Percentiles rank a stretch among this genome's conserved stretches.
phyloP scores from a whole-genome alignment of 2,888 invertebrate species.

The Digitonthophagus gazella region DNA sequence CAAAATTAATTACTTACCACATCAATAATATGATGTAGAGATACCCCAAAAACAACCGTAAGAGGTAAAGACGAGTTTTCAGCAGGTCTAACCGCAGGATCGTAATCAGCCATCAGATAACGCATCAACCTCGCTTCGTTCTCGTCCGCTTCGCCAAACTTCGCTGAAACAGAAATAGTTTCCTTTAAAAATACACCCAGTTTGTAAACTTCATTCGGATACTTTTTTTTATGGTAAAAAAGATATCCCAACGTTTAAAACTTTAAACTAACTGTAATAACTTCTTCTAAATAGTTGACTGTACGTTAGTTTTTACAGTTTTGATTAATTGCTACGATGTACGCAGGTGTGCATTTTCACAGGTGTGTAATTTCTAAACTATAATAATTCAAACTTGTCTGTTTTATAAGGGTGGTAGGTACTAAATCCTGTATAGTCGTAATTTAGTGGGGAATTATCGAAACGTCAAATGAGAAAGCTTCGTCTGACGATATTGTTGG shows the following conservation, averaged over 20 bases:
- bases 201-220: no score
- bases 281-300: no score
- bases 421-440: background rate
- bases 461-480: background rate
- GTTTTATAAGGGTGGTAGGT: background rate
- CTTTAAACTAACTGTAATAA: no score
- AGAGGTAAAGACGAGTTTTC: conserved; percentile 74
- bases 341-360: background rate
- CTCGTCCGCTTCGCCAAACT: conserved; percentile 55
- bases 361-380: no score
- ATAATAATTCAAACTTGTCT: background rate
- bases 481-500: no score
- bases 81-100: conserved; percentile 75
- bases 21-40: conserved; percentile 82
- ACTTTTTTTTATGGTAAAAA: no score
- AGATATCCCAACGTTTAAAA: no score
- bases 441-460: background rate
- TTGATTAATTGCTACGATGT: background rate
- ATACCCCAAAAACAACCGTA: conserved; percentile 76
- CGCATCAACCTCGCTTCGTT: conserved; percentile 72
- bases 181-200: no score
- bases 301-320: no score
- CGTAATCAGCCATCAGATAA: conserved; percentile 72
- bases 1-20: conserved; percentile 61
- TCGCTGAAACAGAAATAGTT: conserved; percentile 20